Evolutionary conservation across 2,797 vertebrate genomes (phyloP).

Genomic region (Danio choprae): DNA sequence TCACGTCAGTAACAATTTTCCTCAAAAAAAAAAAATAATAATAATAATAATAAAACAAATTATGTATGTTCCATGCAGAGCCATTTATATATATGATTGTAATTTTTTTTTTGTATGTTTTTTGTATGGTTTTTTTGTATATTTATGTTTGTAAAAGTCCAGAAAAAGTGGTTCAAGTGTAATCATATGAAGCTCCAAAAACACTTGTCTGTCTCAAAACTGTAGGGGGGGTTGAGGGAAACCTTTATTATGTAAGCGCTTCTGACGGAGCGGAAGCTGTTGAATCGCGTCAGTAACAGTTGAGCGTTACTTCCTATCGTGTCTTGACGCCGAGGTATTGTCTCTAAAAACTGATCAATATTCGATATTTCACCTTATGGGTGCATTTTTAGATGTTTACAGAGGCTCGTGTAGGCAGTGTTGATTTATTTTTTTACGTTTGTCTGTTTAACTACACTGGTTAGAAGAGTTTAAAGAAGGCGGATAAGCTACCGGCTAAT

Average conservation of each 20-base stretch:
- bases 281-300: neutral
- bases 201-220: no score
- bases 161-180: no score
- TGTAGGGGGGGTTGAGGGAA: neutral
- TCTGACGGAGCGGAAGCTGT: conserved; percentile 25
- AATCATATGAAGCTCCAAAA: no score
- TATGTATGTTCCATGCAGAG: neutral
- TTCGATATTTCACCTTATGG: neutral
- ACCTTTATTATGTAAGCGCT: conserved; percentile 35
- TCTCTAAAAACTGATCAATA: conserved; percentile 1
- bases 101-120: no score
- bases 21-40: neutral
- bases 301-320: conserved; percentile 33
- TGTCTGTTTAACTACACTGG: neutral
- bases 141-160: no score
- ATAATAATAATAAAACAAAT: neutral
- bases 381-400: neutral
- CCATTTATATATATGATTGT: no score
- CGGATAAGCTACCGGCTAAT: conserved; percentile 10
- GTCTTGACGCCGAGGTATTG: conserved; percentile 57
- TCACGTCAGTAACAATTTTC: no score
- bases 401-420: neutral
- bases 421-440: neutral
- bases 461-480: neutral
- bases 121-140: no score